Evolutionary conservation across 2,113 vertebrate species (phyloP).

Genomic region (Sclerurus mexicanus): DNA sequence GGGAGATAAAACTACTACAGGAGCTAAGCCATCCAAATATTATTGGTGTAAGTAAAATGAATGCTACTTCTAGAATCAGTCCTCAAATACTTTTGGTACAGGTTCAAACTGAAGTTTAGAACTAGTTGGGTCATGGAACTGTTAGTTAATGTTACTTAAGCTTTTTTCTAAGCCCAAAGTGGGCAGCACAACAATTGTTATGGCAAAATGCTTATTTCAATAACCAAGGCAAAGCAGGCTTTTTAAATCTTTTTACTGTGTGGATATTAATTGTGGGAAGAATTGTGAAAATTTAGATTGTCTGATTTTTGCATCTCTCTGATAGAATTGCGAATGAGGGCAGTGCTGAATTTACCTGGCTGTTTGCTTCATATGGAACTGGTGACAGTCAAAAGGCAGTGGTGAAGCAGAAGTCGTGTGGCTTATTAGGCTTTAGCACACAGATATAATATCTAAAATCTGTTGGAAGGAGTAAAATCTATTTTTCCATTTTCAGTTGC

Average conservation of each 20-base stretch:
- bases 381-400: neutral
- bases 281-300: neutral
- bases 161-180: neutral
- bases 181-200: neutral
- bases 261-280: neutral
- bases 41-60: slow-evolving; percentile 87
- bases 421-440: neutral
- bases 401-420: neutral
- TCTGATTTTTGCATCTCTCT: neutral
- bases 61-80: neutral
- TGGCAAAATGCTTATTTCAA: neutral
- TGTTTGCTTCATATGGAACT: neutral
- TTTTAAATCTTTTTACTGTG: neutral
- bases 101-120: neutral
- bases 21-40: slow-evolving; percentile 96
- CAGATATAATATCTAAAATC: neutral
- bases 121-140: neutral
- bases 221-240: neutral
- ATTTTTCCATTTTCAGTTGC: neutral
- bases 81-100: neutral
- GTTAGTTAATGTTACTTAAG: neutral
- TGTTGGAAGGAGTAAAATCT: neutral
- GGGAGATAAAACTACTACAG: slow-evolving; percentile 96
- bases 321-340: neutral
- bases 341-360: neutral